Evolutionary conservation across 2,113 vertebrate species (phyloP).

Genomic region (Osmerus mordax): DNA sequence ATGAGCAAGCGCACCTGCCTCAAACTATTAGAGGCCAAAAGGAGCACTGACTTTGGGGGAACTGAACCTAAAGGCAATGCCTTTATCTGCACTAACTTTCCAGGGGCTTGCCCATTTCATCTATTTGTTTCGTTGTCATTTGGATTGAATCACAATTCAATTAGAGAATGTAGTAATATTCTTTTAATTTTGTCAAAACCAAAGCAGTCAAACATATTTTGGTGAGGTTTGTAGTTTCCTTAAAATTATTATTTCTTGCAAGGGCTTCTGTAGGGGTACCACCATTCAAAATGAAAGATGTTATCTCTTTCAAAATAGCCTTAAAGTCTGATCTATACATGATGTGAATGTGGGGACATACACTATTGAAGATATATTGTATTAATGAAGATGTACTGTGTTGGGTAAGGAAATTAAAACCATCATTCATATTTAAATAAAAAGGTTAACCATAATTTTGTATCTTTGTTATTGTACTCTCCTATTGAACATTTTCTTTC

Average conservation of each 20-base stretch:
- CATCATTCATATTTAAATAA: too few species aligned
- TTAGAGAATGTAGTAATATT: too few species aligned
- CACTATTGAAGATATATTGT: too few species aligned
- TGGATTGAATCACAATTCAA: background rate
- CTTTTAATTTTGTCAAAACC: too few species aligned
- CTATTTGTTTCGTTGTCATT: background rate
- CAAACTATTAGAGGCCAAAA: slow-evolving; percentile 28
- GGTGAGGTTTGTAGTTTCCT: too few species aligned
- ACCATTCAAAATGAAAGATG: background rate
- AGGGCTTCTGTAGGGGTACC: background rate
- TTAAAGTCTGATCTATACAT: background rate
- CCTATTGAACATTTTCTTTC: too few species aligned
- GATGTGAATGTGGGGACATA: background rate
- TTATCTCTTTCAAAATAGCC: background rate
- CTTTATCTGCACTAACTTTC: background rate
- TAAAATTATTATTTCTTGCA: background rate
- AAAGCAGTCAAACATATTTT: too few species aligned
- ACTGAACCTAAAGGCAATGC: slow-evolving; percentile 21
- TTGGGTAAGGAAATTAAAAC: too few species aligned
- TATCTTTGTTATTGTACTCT: too few species aligned
- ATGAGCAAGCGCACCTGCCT: background rate
- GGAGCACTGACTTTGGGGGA: slow-evolving; percentile 13
- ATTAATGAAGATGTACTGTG: too few species aligned
- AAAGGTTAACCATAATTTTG: too few species aligned
- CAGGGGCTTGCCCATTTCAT: background rate